Base-by-base conservation (phyloP, 2,888 invertebrate species). In the Blastobasis adustella region DNA sequence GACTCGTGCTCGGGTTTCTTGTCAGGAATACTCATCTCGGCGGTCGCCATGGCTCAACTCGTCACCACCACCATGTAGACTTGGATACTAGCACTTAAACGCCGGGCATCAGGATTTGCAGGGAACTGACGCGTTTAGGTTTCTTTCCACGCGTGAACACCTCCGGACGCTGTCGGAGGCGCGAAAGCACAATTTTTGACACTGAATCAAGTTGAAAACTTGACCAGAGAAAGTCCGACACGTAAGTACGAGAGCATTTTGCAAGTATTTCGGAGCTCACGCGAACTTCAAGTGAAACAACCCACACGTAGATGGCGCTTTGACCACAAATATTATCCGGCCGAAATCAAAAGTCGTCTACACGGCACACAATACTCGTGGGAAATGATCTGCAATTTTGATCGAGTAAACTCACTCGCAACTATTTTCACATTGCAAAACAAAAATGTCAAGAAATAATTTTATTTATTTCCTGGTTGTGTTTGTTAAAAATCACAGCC, bases 1-100 rank as follows among this genome's bases (percentile, higher is more conserved):
- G 95, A 95, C 88, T 95, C 95, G 90, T 95, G 93, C 65, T 93
- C 93, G 63, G 91, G 90, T 66, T 91, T 91, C 65, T 92, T 92
- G 69, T 88, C 86, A 62, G 91, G 90, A 62, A 90, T 80, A 70
- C 88, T 90, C 91, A 92, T 92, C 71, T 89, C 90, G 70, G 77
- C 81, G 69, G 82, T 82, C 59, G 87, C 86, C 87, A 88, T 87
- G 83, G 84, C 72, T 86, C 70, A 85, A 66, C 73, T 76, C 71
- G 73, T 69, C 67, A 71, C 71, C 73, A 81, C 71, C 71, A 83
- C 74, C 86, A 85, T 85, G 81, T 73, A 82, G 78, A 59, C 61
- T 56, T 50, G 49, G 51, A 10, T 43, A 58, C 63, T 60, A 58
- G 66, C 59, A 62, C 60, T 66, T 62, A 64, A 57, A 61, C 58